These are phyloP conservation scores for Gavia stellata DNA, from an alignment of 2,113 vertebrate genomes.

Conservation along the genomic window DNA sequence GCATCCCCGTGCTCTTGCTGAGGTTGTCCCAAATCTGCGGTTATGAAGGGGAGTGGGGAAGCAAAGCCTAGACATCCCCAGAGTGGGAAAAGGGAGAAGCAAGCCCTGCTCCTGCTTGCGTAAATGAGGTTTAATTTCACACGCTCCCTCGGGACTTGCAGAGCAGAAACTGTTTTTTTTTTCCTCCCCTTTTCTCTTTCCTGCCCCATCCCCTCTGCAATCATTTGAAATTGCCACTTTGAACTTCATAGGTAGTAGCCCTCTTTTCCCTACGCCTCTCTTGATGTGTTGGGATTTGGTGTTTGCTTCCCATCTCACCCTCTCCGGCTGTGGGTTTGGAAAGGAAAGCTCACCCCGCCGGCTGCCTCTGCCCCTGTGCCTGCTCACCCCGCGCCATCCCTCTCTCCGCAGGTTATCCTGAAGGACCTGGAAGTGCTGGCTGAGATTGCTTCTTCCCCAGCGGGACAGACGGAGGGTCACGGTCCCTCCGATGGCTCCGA, in stretches of 20 bases:
- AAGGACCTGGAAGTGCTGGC: slow-evolving; percentile 96
- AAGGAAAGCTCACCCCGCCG: neutral
- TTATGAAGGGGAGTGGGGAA: neutral
- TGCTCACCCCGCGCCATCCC: neutral
- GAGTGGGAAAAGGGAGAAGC: neutral
- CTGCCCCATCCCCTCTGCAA: neutral
- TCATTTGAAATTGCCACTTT: neutral
- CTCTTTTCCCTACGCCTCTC: neutral
- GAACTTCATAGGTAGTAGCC: neutral
- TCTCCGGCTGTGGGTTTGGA: neutral
- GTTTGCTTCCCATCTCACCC: neutral
- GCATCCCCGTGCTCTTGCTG: neutral
- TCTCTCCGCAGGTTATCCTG: slow-evolving; percentile 83
- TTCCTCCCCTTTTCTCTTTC: neutral
- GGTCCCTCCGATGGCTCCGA: slow-evolving; percentile 69
- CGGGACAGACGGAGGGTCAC: slow-evolving; percentile 82
- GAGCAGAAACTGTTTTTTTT: neutral
- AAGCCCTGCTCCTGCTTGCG: neutral
- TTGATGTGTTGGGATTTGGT: neutral
- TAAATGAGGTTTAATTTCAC: neutral
- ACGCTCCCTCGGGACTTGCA: neutral
- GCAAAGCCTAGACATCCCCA: neutral
- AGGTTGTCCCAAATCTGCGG: neutral
- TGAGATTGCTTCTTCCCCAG: slow-evolving; percentile 96
- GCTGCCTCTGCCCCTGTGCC: fast-evolving